These are phyloP conservation scores for Trichonephila inaurata DNA, from an alignment of 1,140 invertebrate species.

Conservation along the genomic window DNA sequence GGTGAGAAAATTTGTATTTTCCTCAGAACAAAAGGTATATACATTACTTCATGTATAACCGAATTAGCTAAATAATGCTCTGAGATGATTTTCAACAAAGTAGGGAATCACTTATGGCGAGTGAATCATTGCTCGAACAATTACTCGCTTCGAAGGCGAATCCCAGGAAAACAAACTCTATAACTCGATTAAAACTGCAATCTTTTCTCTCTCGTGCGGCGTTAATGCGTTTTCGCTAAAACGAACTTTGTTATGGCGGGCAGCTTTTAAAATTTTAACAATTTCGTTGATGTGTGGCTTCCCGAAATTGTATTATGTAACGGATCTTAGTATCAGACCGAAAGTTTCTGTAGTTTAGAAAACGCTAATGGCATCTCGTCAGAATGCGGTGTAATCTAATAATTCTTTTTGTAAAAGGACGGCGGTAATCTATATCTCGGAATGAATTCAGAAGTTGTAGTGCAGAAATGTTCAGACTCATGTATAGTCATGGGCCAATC, in stretches of 20 bases:
- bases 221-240: neutral
- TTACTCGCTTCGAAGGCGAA: conserved; percentile 1
- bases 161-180: neutral
- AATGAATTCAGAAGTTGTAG: too few species aligned
- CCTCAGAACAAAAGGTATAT: neutral
- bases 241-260: neutral
- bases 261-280: conserved; percentile 22
- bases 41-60: neutral
- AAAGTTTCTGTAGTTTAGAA: neutral
- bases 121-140: conserved; percentile 3
- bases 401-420: neutral
- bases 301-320: neutral
- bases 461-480: too few species aligned
- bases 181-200: conserved; percentile 3
- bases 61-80: neutral
- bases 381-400: neutral
- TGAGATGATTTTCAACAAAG: neutral
- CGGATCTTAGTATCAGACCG: neutral
- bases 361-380: conserved; percentile 16
- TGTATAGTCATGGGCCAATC: too few species aligned
- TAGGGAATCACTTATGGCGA: neutral
- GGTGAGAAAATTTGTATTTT: neutral
- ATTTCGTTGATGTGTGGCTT: neutral
- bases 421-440: too few species aligned
- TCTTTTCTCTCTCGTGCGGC: neutral